Base-by-base conservation (phyloP, 2,797 vertebrate genomes). In the Hipposideros larvatus region DNA sequence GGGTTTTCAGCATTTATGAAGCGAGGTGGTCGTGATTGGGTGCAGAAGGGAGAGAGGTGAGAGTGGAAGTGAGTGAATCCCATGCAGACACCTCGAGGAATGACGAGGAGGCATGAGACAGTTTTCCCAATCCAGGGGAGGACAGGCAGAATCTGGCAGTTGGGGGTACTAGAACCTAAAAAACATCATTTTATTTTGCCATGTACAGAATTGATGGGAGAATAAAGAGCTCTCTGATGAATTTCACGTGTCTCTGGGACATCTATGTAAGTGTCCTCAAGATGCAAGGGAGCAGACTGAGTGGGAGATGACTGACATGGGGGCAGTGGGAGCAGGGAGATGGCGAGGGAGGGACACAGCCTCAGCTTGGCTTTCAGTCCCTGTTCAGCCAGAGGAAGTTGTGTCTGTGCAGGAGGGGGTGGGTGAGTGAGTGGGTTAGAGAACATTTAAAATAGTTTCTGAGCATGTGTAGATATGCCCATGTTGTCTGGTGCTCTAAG, bases 271-370 rank as follows among this genome's bases (percentile, higher is more conserved):
- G 63, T 24, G 24, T 34, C 77, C 51, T 41, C 1, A 22, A 46
- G 73, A 24, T 26, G 26, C 79, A 2, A 16, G 48, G 57, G 59
- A n/a, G 2, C 11, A 48, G 31, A 19, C 48, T 22, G 46, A 26
- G 53, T 22, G 2, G 37, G 43, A 68, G 37, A 19, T 7, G 0
- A 2, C 48, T 3, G 63, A 53, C 2, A 0, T 24, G 24, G 57
- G 18, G 6, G 18, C 11, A 51, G 37, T 5, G n/a, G 57, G 55
- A 6, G 10, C 86, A 4, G 48, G 82, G 16, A 41, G 26, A 18
- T 11, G 5, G 65, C 1, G 4, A 28, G n/a, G 41, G n/a, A 19
- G 48, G 73, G 82, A 57, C 7, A 0, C n/a, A 15, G 0, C n/a
- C 37, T 4, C 73, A 57, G 61, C 63, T 26, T 51, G 91, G 63